Percentiles rank a stretch among this genome's conserved stretches.
Conservation (phyloP, 2,797 vertebrate species). For the Manis javanica region DNA sequence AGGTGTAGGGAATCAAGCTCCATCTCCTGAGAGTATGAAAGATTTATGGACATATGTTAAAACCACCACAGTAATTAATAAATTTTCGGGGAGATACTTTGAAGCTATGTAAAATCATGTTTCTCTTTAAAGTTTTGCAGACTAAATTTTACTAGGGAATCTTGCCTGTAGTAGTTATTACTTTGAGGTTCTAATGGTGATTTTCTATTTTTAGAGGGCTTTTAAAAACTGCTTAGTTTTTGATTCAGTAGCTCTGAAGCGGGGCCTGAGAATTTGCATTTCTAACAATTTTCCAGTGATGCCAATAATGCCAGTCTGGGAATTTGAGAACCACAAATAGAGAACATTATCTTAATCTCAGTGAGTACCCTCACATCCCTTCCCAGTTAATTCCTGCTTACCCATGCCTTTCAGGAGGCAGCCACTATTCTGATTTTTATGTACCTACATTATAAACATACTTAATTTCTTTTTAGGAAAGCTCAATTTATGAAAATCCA, state of each 20-base stretch:
- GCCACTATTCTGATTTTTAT: constrained; percentile 23
- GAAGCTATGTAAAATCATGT: not conserved
- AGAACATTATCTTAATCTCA: not conserved
- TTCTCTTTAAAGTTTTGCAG: constrained; percentile 6
- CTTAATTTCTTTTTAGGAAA: constrained; percentile 16
- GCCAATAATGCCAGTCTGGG: not conserved
- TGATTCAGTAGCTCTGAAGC: not conserved
- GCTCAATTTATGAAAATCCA: not conserved
- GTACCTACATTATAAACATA: constrained; percentile 20
- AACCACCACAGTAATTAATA: not conserved
- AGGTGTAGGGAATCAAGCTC: not conserved
- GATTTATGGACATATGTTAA: not conserved
- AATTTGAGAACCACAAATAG: not conserved
- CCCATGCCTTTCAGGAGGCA: not conserved
- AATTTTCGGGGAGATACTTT: not conserved
- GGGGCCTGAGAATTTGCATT: constrained; percentile 10
- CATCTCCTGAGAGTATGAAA: not conserved
- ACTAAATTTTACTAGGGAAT: not conserved
- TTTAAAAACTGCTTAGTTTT: not conserved
- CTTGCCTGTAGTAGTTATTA: not conserved
- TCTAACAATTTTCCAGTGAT: not conserved
- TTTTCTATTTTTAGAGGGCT: not conserved
- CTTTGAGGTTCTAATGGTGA: not conserved
- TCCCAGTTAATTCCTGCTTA: not conserved
- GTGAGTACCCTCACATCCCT: not conserved